Percentiles rank a stretch among this genome's conserved stretches.
phyloP scores from a whole-genome alignment of 2,797 vertebrate species.

The Semotilus atromaculatus region DNA sequence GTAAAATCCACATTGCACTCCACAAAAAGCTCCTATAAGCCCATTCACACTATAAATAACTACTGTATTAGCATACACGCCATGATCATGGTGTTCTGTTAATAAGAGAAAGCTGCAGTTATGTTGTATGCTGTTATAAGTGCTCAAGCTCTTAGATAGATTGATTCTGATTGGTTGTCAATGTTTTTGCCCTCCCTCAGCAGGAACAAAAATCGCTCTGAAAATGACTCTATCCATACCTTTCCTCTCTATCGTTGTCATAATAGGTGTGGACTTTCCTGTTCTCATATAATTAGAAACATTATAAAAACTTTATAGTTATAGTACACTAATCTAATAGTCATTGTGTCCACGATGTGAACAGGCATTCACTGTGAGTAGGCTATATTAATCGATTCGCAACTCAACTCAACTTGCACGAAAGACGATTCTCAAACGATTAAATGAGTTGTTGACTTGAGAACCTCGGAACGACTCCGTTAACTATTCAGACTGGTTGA shows the following conservation, averaged over 20 bases:
- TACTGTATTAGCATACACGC: too few species aligned
- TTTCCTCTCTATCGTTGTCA: too few species aligned
- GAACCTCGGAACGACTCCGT: not conserved
- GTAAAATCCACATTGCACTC: not conserved
- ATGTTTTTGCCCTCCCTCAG: too few species aligned
- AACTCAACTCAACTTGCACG: not conserved
- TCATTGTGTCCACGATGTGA: not conserved
- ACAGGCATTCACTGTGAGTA: not conserved
- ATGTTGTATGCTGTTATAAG: not conserved
- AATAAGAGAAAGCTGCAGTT: not conserved
- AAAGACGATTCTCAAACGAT: not conserved
- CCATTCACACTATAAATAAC: not conserved
- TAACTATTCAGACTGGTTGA: not conserved
- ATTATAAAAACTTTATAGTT: not conserved
- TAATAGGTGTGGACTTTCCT: too few species aligned
- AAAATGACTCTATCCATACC: too few species aligned
- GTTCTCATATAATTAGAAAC: too few species aligned
- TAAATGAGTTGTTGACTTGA: not conserved
- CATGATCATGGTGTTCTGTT: not conserved
- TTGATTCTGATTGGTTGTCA: too few species aligned
- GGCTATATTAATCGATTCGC: not conserved
- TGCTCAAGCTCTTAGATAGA: not conserved
- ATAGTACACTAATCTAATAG: not conserved
- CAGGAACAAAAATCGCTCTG: too few species aligned
- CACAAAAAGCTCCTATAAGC: not conserved